A percentile compares a stretch with the other conserved stretches of the same genome.
phyloP scores from a whole-genome alignment of 2,888 invertebrate genomes.

The Trichopria drosophilae region DNA sequence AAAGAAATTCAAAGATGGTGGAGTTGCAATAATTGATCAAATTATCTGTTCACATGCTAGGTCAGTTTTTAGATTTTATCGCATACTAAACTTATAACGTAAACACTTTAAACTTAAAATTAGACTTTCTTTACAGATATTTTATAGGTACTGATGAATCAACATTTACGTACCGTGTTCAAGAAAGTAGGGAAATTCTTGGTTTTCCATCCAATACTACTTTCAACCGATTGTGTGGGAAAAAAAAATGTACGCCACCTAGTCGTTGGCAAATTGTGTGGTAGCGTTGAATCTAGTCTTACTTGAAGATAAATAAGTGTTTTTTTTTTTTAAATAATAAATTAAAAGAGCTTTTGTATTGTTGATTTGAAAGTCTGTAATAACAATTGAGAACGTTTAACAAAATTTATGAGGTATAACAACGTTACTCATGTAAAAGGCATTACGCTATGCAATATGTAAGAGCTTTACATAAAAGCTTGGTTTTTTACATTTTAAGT shows the following conservation, averaged over 20 bases:
- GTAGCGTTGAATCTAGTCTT: slow-evolving; percentile 42
- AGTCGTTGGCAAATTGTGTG: slow-evolving; percentile 54
- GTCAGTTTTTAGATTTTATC: too few species aligned
- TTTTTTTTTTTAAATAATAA: neutral
- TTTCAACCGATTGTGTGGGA: slow-evolving; percentile 83
- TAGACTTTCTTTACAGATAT: slow-evolving; percentile 57
- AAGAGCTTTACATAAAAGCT: too few species aligned
- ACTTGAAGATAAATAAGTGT: neutral
- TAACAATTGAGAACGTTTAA: neutral
- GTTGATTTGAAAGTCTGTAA: neutral
- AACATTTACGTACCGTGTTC: slow-evolving; percentile 94
- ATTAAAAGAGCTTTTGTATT: neutral
- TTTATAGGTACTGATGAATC: slow-evolving; percentile 94
- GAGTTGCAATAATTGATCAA: slow-evolving; percentile 91
- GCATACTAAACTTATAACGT: neutral
- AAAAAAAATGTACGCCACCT: slow-evolving; percentile 40
- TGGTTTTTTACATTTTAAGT: too few species aligned
- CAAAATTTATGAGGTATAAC: neutral
- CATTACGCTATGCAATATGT: too few species aligned
- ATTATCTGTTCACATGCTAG: slow-evolving; percentile 88
- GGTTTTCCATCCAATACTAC: slow-evolving; percentile 81
- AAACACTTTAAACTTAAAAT: neutral
- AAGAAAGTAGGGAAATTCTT: slow-evolving; percentile 95
- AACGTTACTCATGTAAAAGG: too few species aligned
- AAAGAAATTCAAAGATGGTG: slow-evolving; percentile 74